These are phyloP conservation scores for Neolamprologus kungweensis DNA, from an alignment of 2,113 vertebrate species.

Conservation along the genomic window DNA sequence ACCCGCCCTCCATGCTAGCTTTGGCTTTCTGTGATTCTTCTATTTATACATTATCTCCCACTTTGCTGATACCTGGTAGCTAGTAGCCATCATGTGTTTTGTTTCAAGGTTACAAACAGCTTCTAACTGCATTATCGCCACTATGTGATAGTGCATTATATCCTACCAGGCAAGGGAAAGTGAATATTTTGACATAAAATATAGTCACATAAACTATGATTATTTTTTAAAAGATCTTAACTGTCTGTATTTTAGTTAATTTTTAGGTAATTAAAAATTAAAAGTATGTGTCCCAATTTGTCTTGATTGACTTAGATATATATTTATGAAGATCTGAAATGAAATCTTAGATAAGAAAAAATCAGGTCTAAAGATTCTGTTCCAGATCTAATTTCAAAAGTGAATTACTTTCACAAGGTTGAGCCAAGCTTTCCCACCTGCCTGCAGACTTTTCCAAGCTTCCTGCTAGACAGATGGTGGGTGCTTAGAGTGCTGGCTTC, in stretches of 20 bases:
- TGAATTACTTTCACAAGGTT: neutral
- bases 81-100: neutral
- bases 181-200: neutral
- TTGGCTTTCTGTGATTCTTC: neutral
- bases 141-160: neutral
- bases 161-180: neutral
- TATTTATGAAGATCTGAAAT: neutral
- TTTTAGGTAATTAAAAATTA: neutral
- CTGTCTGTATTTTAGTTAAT: neutral
- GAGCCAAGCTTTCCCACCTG: neutral
- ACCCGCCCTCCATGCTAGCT: neutral
- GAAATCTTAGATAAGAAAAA: neutral
- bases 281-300: neutral
- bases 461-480: neutral
- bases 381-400: neutral
- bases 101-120: neutral
- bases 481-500: neutral
- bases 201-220: neutral
- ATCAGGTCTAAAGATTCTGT: neutral
- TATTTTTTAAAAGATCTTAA: neutral
- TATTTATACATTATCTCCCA: neutral
- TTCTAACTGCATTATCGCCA: neutral
- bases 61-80: neutral
- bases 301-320: neutral
- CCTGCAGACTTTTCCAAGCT: neutral